A percentile compares a stretch with the other conserved stretches of the same genome.
Evolutionary conservation across 2,797 vertebrate genomes (phyloP).

Genomic region (Labeo calbasu): DNA sequence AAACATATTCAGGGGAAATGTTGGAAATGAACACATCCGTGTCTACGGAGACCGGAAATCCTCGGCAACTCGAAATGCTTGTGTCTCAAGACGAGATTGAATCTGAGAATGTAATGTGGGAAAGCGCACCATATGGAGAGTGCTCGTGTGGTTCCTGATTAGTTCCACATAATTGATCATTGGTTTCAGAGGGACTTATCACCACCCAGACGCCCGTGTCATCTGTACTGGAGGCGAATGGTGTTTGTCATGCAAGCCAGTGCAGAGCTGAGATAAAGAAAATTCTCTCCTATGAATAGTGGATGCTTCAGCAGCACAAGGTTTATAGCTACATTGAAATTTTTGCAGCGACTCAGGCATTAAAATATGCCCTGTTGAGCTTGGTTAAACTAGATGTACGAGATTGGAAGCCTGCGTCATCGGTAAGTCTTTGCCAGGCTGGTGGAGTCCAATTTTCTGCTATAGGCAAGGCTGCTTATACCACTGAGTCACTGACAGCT

Average conservation of each 20-base stretch:
- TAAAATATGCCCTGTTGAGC: conserved; percentile 26
- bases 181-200: conserved; percentile 47
- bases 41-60: conserved; percentile 15
- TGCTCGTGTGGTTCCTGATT: conserved; percentile 40
- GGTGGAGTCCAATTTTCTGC: conserved; percentile 23
- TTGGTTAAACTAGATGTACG: conserved; percentile 19
- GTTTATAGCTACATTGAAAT: conserved; percentile 16
- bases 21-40: not conserved
- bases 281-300: conserved; percentile 24
- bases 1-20: conserved; percentile 13
- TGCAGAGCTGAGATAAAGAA: conserved; percentile 38
- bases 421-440: conserved; percentile 13
- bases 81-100: conserved; percentile 25
- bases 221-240: conserved; percentile 35
- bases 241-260: conserved; percentile 31
- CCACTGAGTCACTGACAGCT: conserved; percentile 8
- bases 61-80: not conserved
- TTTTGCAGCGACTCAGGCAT: not conserved
- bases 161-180: conserved; percentile 45
- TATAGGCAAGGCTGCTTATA: conserved; percentile 6
- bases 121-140: conserved; percentile 15
- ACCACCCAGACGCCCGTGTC: conserved; percentile 34
- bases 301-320: conserved; percentile 17
- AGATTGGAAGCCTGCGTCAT: not conserved
- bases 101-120: conserved; percentile 24